Evolutionary conservation across 2,797 vertebrate species (phyloP).

Genomic region (Emydoidea blandingii): DNA sequence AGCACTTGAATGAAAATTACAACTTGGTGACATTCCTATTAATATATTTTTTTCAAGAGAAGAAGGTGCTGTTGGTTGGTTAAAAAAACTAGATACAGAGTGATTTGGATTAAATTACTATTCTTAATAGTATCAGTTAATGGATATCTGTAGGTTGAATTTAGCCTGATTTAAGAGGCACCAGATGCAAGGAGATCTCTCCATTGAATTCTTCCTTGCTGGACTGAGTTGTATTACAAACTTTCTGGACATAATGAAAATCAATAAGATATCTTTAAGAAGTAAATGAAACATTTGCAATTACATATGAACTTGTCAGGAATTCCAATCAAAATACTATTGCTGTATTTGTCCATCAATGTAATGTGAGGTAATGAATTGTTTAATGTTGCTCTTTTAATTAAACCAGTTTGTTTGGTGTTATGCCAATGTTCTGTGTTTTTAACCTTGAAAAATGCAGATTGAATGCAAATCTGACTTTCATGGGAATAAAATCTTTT

Average conservation of each 20-base stretch:
- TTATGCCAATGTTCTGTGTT: not conserved
- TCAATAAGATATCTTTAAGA: conserved; percentile 1
- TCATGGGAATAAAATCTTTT: not conserved
- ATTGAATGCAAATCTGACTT: conserved; percentile 49
- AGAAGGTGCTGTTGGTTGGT: not conserved
- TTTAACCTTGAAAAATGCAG: conserved; percentile 34
- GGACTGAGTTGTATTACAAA: not conserved
- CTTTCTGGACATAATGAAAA: not conserved
- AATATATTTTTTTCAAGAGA: not conserved
- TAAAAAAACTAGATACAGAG: not conserved
- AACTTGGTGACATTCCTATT: not conserved
- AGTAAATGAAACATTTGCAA: not conserved
- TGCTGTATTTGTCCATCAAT: not conserved
- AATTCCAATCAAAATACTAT: conserved; percentile 5
- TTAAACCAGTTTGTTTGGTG: not conserved
- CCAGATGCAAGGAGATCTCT: not conserved
- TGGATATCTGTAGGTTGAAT: not conserved
- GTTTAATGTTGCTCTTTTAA: conserved; percentile 24
- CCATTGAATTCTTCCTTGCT: not conserved
- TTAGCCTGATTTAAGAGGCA: not conserved
- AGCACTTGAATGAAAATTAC: not conserved
- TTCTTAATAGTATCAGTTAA: not conserved
- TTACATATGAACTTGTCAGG: conserved; percentile 4
- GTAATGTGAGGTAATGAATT: not conserved
- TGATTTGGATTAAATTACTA: not conserved